Base-by-base conservation (phyloP, 2,113 vertebrate species). In the Sebastes schlegelii region DNA sequence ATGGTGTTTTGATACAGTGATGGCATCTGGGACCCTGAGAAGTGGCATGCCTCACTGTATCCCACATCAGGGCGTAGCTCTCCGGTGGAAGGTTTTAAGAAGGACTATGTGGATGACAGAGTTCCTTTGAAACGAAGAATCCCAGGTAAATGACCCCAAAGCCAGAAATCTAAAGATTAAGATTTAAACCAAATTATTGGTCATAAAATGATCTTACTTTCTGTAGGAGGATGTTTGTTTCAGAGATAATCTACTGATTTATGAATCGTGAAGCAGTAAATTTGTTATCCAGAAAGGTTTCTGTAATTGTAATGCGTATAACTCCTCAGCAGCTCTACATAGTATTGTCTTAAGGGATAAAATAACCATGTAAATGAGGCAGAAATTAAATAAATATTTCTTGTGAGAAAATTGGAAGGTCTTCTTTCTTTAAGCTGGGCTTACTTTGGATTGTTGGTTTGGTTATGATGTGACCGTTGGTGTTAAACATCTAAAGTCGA, bases 21-120 rank as follows among this genome's bases (percentile, higher is more conserved):
- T 92, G 98, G 98, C 4, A 97, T 99, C 71, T 99, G 98, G 98
- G 98, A 99, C 86, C 98, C 98, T 86, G 98, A 99, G 92, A 99
- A 99, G 92, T 99, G 98, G 98, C 98, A 99, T 87, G 97, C 98
- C 2, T 99, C 98, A 58, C 92, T 99, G 78, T 99, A 99, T 92
- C 98, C 98, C 6, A 94, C 89, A 55, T 99, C 98, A 77, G 98
- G 96, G 75, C 94, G 96, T 70, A 97, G 91, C 89, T 98, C 97
- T 64, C 97, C 98, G 3, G 94, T 96, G 61, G 98, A 99, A 90
- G 95, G 93, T 82, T 96, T 97, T 92, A 99, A 97, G 89, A 98
- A 97, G 88, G 98, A 99, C 49, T 90, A 96, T 89, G 93, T 96
- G 87, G 93, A 96, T 16, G 98, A 99, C 13, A 95, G 97, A 80